Evolutionary conservation across 2,797 vertebrate species (phyloP), one percentile per base, ranked within the genome.

Genomic region (Sebastes hubbsi): DNA sequence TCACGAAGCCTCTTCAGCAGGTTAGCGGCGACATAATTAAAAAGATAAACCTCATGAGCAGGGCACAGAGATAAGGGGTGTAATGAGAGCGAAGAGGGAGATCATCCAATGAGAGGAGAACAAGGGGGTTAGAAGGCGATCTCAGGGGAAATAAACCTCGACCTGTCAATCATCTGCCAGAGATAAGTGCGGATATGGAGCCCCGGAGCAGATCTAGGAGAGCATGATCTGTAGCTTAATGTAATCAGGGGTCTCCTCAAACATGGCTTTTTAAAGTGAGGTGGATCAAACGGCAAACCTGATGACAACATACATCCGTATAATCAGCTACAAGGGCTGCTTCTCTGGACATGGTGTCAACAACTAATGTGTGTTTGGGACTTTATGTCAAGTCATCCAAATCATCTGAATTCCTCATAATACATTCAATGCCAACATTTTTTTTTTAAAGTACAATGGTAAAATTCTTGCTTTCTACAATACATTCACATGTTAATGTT

Each of bases 31-130:
- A 93, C 92, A 94, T 94, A 94, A 94, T 94, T 95, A 94, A 94
- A 94, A 93, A 93, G 91, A 94, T 94, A 94, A 94, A 94, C 86
- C 90, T 91, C 80, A 88, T 91, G 90, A 94, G 78, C 87, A 64
- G 84, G 82, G 88, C 77, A 87, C 72, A 60, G 83, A 90, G 94
- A 95, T 94, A 94, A 94, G 93, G 62, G 72, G 16, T 87, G 85
- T 93, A 94, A 93, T 94, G 92, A 94, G 93, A 87, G 88, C 68
- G 25, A 83, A 38, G 66, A 62, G 80, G 80, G 66, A 80, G 83
- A 78, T 75, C 76, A 64, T 38, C 90, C 85, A 94, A 92, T 90
- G 67, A 87, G 83, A 88, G 68, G 9, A 63, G 38, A 80, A 49
- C 46, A 49, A 79, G 87, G 75, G 80, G 78, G 81, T 75, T 58